A percentile compares a stretch with the other conserved stretches of the same genome.
Evolutionary conservation across 2,888 invertebrate genomes (phyloP).

Genomic region (Apantesis nais): DNA sequence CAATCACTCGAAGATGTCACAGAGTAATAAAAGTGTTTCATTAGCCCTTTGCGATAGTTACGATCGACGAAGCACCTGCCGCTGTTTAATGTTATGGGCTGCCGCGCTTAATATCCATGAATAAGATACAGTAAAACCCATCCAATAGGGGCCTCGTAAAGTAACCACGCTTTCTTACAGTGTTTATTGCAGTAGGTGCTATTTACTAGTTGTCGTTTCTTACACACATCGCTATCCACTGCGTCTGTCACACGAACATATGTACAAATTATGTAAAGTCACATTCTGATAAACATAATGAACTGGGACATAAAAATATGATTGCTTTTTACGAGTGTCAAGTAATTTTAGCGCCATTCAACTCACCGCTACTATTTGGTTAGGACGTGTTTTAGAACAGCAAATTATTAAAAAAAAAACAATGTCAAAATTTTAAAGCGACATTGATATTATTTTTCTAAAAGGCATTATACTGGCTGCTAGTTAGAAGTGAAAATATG

Average conservation of each 20-base stretch:
- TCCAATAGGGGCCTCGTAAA: slow-evolving; percentile 48
- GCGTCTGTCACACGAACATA: slow-evolving; percentile 24
- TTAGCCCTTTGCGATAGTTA: slow-evolving; percentile 35
- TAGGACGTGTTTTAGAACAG: slow-evolving; percentile 35
- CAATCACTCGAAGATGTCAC: slow-evolving; percentile 40
- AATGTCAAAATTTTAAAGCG: neutral
- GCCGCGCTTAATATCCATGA: slow-evolving; percentile 49
- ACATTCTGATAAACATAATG: slow-evolving; percentile 37
- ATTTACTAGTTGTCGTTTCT: slow-evolving; percentile 40
- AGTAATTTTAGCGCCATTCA: slow-evolving; percentile 51
- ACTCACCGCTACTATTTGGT: slow-evolving; percentile 47
- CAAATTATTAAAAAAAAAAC: neutral
- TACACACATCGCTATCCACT: slow-evolving; percentile 23
- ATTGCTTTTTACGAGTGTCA: slow-evolving; percentile 49
- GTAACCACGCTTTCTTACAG: slow-evolving; percentile 42
- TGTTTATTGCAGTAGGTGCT: slow-evolving; percentile 43
- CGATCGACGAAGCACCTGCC: slow-evolving; percentile 54
- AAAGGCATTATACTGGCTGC: slow-evolving; percentile 3
- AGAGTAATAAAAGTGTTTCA: slow-evolving; percentile 43
- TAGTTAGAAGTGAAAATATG: slow-evolving; percentile 21
- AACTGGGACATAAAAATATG: slow-evolving; percentile 51
- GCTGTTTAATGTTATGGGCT: slow-evolving; percentile 51
- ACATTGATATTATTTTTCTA: neutral
- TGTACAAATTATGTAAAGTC: slow-evolving; percentile 35
- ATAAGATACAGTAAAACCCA: slow-evolving; percentile 49